Base-by-base conservation (phyloP, 2,113 vertebrate species). In the Caranx melampygus region DNA sequence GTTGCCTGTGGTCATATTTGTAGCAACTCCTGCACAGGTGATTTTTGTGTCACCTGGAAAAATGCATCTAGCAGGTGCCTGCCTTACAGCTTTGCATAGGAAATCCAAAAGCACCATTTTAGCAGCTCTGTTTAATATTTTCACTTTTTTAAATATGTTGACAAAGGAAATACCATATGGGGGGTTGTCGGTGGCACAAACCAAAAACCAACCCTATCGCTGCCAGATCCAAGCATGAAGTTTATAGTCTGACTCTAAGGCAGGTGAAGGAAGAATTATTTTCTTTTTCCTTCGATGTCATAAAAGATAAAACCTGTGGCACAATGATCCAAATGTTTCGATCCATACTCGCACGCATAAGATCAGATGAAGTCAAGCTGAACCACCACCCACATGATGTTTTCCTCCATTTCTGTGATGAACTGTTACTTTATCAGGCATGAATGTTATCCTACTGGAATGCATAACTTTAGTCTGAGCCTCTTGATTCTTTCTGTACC, bases 371-470 rank as follows among this genome's bases (percentile, higher is more conserved):
- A 20, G 51, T 18, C 7, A 42, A 26, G 34, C 5, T 61, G 20
- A 63, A 71, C 68, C 42, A 52, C 34, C 14, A 31, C 4, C 11
- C 55, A 65, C 49, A 49, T 61, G 12, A 37, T 44, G 16, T 81
- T 84, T 81, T 80, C 55, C 69, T 21, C 47, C 7, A 3, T 79
- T 76, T 72, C 34, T 88, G 66, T 79, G 75, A 70, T 66, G 7
- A 79, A 76, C 33, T 72, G 13, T 66, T 88, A 21, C 16, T 73
- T 75, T 85, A 57, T 78, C 52, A 75, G 64, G 84, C 83, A 91
- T 91, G 89, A 75, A 88, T 73, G 49, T 51, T 81, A 47, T 64
- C 77, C 21, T 68, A 31, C 42, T 81, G 71, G 67, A 89, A 90
- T 90, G 85, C 81, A 81, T 45, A 58, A 78, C 26, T 20, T 31